These are phyloP conservation scores for Otolemur garnettii DNA, from an alignment of 2,113 vertebrate genomes.

Conservation along the genomic window DNA sequence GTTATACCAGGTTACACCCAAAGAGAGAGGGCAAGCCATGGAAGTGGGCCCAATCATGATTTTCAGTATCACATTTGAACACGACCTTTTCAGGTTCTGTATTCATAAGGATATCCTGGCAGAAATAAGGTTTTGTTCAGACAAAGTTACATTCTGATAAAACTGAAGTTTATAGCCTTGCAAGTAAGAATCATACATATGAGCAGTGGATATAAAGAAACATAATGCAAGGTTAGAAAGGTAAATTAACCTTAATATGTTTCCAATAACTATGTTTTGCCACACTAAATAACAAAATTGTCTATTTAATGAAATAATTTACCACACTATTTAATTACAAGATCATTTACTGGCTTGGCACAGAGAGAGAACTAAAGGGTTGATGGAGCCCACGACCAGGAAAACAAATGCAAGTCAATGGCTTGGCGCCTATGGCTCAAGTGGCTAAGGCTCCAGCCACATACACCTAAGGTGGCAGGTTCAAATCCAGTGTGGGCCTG, in stretches of 20 bases:
- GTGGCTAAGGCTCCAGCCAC: too few species aligned
- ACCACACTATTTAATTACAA: constrained; percentile 7
- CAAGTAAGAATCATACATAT: constrained; percentile 27
- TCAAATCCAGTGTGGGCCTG: too few species aligned
- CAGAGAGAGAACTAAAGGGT: too few species aligned
- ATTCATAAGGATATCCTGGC: constrained; percentile 37
- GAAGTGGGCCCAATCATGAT: neutral
- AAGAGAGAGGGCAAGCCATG: neutral
- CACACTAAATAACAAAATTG: neutral
- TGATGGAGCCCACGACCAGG: too few species aligned
- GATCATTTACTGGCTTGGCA: neutral
- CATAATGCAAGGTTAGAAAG: neutral
- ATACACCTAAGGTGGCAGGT: too few species aligned
- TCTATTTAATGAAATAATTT: constrained; percentile 24
- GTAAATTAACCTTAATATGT: constrained; percentile 25
- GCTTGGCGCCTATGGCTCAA: too few species aligned
- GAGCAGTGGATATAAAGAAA: constrained; percentile 51
- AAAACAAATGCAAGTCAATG: too few species aligned
- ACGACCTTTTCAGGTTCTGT: neutral
- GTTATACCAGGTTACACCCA: neutral
- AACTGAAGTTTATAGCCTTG: constrained; percentile 59
- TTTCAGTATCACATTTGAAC: constrained; percentile 39
- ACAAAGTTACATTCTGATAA: constrained; percentile 55
- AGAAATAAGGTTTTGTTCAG: constrained; percentile 44
- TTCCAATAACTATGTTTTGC: constrained; percentile 47